Base-by-base conservation (phyloP, 1,140 invertebrate species). In the Ceratina japonica region DNA sequence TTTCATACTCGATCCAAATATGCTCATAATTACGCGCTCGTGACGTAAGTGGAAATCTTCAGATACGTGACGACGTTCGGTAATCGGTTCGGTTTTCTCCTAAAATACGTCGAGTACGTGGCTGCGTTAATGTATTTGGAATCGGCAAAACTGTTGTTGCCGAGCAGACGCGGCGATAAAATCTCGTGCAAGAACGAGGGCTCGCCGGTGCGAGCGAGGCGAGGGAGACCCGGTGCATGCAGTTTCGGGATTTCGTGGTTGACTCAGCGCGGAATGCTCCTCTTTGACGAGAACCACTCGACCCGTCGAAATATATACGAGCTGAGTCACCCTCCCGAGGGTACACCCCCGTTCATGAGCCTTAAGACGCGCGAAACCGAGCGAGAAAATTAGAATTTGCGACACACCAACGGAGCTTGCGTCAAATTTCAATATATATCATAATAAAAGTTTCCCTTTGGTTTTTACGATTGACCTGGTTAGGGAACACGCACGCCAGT, bases 251-350 rank as follows among this genome's bases (percentile, higher is more conserved):
- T 70, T 74, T 78, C 75, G 73, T 65, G 75, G 83, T 81, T 85
- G 79, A 85, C 72, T 85, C 84, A 85, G 74, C 79, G 79, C 58
- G 77, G 78, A 85, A 85, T 68, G 72, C 66, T n/a, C 75, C 83
- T 80, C 84, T 44, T 78, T 84, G 82, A 81, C 74, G 82, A 71
- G 79, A 76, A 81, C 82, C 82, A 84, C 65, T 81, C 83, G 82
- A 75, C 51, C 70, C 69, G 79, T 63, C 83, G 82, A 85, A 84
- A 83, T 84, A 75, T 81, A 77, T 77, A 71, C 75, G 63, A 37
- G 75, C 80, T 85, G 83, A 86, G 64, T 86, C 84, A 86, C 75
- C 68, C 66, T 63, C 37, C 13, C 27, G 58, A 12, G 24, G 22
- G 56, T n/a, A 69, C 65, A 85, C 76, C 74, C 74, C 81, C 79